Evolutionary conservation across 2,888 invertebrate species (phyloP).

Genomic region (Nephrotoma flavescens): DNA sequence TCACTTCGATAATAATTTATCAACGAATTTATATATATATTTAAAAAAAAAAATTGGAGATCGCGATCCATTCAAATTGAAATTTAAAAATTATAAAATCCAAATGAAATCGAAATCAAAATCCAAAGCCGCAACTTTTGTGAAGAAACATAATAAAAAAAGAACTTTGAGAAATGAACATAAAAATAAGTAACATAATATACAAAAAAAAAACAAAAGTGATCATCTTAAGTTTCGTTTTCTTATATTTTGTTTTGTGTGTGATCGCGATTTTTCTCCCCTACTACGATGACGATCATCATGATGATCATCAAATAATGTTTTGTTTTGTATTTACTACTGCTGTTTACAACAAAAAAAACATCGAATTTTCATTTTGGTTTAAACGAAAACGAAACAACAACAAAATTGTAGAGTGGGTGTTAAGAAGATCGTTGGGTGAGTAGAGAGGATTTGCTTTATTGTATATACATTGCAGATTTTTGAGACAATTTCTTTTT

Average conservation of each 20-base stretch:
- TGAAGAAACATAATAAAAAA: not conserved
- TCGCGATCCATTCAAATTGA: not conserved
- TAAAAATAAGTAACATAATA: not conserved
- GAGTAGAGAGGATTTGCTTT: not conserved
- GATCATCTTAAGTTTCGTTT: not conserved
- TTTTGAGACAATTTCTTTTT: constrained; percentile 5
- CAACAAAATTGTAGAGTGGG: not conserved
- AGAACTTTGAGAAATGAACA: not conserved
- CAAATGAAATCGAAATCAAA: not conserved
- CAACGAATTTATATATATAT: not conserved
- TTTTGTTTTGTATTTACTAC: not conserved
- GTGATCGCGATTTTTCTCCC: not conserved
- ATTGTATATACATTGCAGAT: not conserved
- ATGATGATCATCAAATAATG: not conserved
- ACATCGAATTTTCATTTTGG: not conserved
- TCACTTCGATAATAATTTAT: not conserved
- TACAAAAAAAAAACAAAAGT: not conserved
- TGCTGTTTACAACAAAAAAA: not conserved
- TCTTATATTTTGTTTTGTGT: not conserved
- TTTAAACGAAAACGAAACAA: not conserved
- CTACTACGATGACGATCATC: not conserved
- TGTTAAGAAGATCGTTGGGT: not conserved
- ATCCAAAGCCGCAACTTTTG: not conserved
- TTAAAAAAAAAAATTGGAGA: not conserved
- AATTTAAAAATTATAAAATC: not conserved